phyloP scores from a whole-genome alignment of 2,113 vertebrate species.

The Spea multiplicata region DNA sequence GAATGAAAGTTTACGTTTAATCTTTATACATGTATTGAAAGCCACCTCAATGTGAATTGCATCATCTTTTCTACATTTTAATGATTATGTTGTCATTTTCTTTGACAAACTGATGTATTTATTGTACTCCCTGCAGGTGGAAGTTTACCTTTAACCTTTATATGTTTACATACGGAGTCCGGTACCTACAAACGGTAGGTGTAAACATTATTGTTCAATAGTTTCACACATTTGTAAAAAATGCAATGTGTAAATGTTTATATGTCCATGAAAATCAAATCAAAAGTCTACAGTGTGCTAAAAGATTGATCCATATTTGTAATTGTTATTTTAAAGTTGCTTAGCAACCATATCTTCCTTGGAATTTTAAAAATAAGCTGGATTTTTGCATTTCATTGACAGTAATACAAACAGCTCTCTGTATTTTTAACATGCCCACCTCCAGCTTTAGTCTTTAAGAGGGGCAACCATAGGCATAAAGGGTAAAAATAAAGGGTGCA shows the following conservation, averaged over 20 bases:
- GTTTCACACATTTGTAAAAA: background rate
- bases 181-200: constrained; percentile 95
- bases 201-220: constrained; percentile 48
- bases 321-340: background rate
- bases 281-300: background rate
- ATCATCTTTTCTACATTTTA: constrained; percentile 15
- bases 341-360: constrained; percentile 33
- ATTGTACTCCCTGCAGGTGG: constrained; percentile 83
- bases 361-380: constrained; percentile 22
- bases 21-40: constrained; percentile 84
- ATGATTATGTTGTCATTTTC: background rate
- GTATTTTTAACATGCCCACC: no score
- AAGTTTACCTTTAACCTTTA: constrained; percentile 94
- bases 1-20: constrained; percentile 90
- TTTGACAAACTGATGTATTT: constrained; percentile 47
- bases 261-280: background rate
- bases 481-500: no score
- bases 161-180: constrained; percentile 92
- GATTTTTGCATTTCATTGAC: background rate
- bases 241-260: background rate
- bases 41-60: no score
- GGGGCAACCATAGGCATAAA: no score
- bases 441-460: no score
- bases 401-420: no score
- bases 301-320: background rate